Evolutionary conservation across 1,140 invertebrate species (phyloP).

Genomic region (Trichonephila clavata): DNA sequence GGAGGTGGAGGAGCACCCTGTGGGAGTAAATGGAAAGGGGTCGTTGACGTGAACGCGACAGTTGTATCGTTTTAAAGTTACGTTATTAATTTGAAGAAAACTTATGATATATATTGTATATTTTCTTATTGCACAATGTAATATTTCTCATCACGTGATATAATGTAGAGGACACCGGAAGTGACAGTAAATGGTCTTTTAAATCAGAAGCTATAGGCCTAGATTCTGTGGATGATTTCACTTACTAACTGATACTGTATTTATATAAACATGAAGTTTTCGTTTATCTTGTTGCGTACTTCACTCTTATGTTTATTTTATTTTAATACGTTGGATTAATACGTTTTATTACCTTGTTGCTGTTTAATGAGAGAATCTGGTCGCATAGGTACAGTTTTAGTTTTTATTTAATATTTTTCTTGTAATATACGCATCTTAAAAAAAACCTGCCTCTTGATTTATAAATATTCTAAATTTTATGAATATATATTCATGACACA

Average conservation of each 20-base stretch:
- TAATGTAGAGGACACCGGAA: conserved; percentile 76
- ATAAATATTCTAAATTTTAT: neutral
- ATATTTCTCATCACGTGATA: conserved; percentile 70
- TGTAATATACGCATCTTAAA: conserved; percentile 34
- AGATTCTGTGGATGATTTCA: conserved; percentile 71
- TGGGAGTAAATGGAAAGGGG: conserved; percentile 71
- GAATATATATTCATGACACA: neutral
- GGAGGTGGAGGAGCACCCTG: conserved; percentile 56
- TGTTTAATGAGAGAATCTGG: conserved; percentile 21
- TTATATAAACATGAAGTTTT: conserved; percentile 76
- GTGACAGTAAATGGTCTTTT: conserved; percentile 67
- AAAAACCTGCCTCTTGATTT: neutral
- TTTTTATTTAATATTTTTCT: conserved; percentile 44
- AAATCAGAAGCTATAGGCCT: conserved; percentile 68
- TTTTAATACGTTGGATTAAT: conserved; percentile 51
- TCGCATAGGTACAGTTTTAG: conserved; percentile 38
- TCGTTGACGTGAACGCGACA: conserved; percentile 68
- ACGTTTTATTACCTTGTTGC: neutral
- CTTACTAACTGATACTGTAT: conserved; percentile 59
- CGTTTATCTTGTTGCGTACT: conserved; percentile 65
- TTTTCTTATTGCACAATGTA: conserved; percentile 24
- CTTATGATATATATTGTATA: neutral
- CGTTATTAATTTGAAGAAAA: neutral
- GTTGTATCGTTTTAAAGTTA: neutral
- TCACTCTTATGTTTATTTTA: conserved; percentile 17